Evolutionary conservation across 2,113 vertebrate genomes (phyloP), one percentile per base, ranked within the genome.

Genomic region (Plecotus auritus): DNA sequence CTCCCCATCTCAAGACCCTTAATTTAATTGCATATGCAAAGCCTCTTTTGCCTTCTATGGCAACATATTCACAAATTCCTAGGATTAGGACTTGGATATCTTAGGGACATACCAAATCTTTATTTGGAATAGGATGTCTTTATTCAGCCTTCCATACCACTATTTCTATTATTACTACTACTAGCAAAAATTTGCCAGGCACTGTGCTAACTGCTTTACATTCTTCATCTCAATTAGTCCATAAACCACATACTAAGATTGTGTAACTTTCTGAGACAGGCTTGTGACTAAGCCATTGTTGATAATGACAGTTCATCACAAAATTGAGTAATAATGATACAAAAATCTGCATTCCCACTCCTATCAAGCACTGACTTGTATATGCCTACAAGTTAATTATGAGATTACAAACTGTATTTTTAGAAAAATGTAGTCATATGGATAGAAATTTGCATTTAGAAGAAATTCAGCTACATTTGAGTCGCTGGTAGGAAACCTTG

Each of bases 251-350:
- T 28, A 96, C 3, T 88, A 49, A 92, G 51, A 89, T 12, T 70
- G 45, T 67, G 2, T 72, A 78, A 82, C 7, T 92, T 92, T 80
- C 81, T 95, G 61, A 72, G 54, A 67, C 28, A 88, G 73, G 40
- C 69, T 90, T 92, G 32, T 93, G 74, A 95, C 91, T 93, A 91
- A 95, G 42, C 70, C 56, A 73, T n/a, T 74, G 56, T 28, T 95
- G 88, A 78, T 67, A 88, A 77, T 70, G 54, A 91, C 17, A 72
- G 94, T 85, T 94, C 80, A 90, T 73, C 67, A 70, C 51, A 87
- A 96, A 94, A 87, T n/a, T 40, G 49, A 93, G 42, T 93, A 91
- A 93, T 59, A 78, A 37, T 94, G 67, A 84, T 85, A 89, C 37
- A 94, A 74, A 74, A 93, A 94, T 78, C 42, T 89, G n/a, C 88